Base-by-base conservation (phyloP, 2,888 invertebrate genomes). In the Kuschelorhynchus macadamiae region DNA sequence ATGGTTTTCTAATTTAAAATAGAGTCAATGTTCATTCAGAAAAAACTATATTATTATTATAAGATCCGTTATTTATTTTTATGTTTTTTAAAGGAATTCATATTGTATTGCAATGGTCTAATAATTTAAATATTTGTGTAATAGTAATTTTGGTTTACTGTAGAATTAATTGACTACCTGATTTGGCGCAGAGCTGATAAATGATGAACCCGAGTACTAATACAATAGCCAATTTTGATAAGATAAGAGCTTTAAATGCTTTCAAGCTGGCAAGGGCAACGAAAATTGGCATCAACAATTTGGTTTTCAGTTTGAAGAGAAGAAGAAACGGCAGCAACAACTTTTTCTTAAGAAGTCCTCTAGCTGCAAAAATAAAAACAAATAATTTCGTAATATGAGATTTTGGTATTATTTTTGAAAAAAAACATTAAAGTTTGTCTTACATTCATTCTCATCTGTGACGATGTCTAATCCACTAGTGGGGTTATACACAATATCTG, bases 291-390 rank as follows among this genome's bases (percentile, higher is more conserved):
- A 92, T 91, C 70, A 95, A 82, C 18, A 92, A 90, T 83, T 95
- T 94, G 87, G 94, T 86, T 84, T 94, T 94, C 78, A 95, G 83
- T 84, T 95, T 95, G 77, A 95, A 84, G 53, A 94, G 87, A 74
- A 95, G 85, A 74, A 94, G 85, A 70, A 94, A 87, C 12, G 94
- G 94, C 79, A 94, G 85, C 71, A 94, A 86, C 49, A 94, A 88
- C 82, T 94, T 94, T 86, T 94, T 93, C 87, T 94, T 93, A 78
- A 93, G 86, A 81, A 91, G 86, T 77, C 92, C 92, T 72, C 93
- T 90, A 77, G 91, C 94, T 92, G 82, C 85, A 71, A 2, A 33
- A 50, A 46, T 20, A 25, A 42, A 32, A 8, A 17, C 21, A n/a
- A n/a, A n/a, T n/a, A n/a, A n/a, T n/a, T n/a, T n/a, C n/a, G n/a